Conservation (phyloP, 2,113 vertebrate genomes). For the Ia io region DNA sequence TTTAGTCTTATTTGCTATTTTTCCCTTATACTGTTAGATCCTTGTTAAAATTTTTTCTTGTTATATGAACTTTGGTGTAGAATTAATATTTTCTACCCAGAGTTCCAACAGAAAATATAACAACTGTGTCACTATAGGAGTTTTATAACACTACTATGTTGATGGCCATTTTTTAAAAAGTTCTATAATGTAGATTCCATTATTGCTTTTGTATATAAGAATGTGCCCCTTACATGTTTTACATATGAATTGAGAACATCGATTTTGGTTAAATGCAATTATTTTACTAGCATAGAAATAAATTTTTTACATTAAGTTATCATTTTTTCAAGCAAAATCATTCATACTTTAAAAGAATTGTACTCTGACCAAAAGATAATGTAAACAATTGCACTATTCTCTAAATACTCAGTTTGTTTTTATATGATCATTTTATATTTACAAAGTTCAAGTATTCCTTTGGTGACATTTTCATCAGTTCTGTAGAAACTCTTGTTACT, state of each 20-base stretch:
- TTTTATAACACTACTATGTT: background rate
- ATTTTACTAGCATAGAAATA: conserved; percentile 29
- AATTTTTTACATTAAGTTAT: background rate
- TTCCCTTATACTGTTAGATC: background rate
- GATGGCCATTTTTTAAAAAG: background rate
- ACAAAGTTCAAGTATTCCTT: background rate
- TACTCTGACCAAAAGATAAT: background rate
- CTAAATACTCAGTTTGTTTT: background rate
- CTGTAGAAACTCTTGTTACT: background rate
- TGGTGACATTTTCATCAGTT: background rate
- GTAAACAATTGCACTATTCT: background rate
- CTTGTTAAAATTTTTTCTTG: background rate
- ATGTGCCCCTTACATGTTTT: background rate
- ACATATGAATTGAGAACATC: background rate
- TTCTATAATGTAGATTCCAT: background rate
- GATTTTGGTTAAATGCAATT: background rate
- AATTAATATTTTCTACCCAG: background rate
- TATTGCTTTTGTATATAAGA: background rate
- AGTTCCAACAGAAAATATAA: background rate
- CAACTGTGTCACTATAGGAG: background rate
- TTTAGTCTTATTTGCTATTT: conserved; percentile 13
- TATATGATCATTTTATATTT: background rate
- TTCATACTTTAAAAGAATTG: background rate
- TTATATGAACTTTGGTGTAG: background rate
- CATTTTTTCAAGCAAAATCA: background rate